Evolutionary conservation across 2,888 invertebrate genomes (phyloP).

Genomic region (Melikaiella ostensackeni): DNA sequence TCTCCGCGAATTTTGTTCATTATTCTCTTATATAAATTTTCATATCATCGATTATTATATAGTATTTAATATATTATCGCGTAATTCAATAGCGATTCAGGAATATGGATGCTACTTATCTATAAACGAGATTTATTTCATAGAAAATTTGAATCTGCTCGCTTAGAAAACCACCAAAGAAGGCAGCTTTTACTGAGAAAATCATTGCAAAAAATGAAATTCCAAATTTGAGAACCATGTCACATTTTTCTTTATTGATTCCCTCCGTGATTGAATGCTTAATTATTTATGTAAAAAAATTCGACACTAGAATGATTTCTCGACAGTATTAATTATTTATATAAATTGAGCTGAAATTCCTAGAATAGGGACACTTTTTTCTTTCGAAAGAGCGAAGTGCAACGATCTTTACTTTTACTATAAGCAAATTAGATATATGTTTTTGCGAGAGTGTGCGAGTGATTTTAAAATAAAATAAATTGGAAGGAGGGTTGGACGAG

Average conservation of each 20-base stretch:
- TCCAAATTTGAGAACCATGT: neutral
- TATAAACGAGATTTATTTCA: neutral
- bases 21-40: neutral
- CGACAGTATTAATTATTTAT: conserved; percentile 29
- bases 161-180: conserved; percentile 20
- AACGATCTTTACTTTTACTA: conserved; percentile 16
- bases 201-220: neutral
- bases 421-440: conserved; percentile 17
- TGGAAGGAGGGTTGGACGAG: conserved; percentile 49
- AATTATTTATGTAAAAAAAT: neutral
- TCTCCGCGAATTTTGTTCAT: neutral
- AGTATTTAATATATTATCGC: neutral
- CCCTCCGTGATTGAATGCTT: conserved; percentile 1
- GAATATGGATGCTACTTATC: neutral
- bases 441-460: neutral
- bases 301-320: neutral
- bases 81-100: neutral
- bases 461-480: neutral
- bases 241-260: neutral
- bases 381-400: neutral
- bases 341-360: conserved; percentile 7
- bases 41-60: neutral
- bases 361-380: neutral
- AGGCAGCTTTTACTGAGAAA: neutral
- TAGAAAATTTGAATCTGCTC: neutral